A percentile compares a stretch with the other conserved stretches of the same genome.
Evolutionary conservation across 2,797 vertebrate species (phyloP).

Genomic region (Lutjanus argentimaculatus): DNA sequence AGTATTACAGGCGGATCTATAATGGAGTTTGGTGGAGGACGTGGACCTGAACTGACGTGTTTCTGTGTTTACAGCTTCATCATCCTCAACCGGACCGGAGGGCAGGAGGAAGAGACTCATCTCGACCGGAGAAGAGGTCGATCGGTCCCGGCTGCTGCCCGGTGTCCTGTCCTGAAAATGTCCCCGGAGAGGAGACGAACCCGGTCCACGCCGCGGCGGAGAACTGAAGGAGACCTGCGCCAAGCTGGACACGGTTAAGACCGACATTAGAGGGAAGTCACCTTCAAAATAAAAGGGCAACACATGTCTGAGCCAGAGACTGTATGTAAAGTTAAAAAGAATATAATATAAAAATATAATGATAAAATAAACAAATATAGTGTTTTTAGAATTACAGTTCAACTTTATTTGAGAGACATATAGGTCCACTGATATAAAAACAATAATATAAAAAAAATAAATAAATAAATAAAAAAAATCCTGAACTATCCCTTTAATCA

Average conservation of each 20-base stretch:
- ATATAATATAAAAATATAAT: no score
- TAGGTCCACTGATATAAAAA: no score
- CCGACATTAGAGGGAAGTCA: accelerated
- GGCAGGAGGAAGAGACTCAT: not conserved
- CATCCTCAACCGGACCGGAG: not conserved
- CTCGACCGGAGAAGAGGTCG: not conserved
- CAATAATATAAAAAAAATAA: no score
- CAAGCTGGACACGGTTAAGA: not conserved
- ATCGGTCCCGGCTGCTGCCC: constrained; percentile 8
- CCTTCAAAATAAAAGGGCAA: constrained; percentile 36
- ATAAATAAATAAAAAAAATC: no score
- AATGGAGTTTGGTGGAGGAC: constrained; percentile 1
- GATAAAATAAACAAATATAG: no score
- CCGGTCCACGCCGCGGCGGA: not conserved
- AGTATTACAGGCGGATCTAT: accelerated
- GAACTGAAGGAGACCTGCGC: not conserved
- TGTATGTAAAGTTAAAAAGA: no score
- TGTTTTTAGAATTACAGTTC: no score
- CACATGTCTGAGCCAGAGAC: no score
- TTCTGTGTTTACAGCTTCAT: not conserved
- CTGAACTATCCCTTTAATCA: no score
- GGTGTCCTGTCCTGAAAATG: constrained; percentile 22
- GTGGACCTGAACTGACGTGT: not conserved
- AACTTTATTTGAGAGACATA: no score
- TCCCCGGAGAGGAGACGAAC: not conserved